Evolutionary conservation across 1,140 invertebrate genomes (phyloP).

Genomic region (Batillaria attramentaria): DNA sequence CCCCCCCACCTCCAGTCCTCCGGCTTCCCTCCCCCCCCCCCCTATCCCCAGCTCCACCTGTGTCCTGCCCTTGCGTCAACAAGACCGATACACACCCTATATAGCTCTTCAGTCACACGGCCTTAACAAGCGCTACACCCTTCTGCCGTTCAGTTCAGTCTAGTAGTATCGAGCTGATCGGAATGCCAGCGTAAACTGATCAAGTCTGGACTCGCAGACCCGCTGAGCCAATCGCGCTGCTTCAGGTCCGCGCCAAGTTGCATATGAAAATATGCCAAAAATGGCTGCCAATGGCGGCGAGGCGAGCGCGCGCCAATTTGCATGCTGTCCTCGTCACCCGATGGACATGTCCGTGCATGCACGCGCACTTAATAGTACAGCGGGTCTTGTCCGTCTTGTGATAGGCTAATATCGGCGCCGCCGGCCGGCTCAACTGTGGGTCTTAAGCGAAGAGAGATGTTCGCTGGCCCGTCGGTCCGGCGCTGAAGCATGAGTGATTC

Average conservation of each 20-base stretch:
- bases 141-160: too few species aligned
- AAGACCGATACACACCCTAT: too few species aligned
- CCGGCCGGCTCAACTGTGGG: background rate
- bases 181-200: background rate
- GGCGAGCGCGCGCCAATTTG: slow-evolving; percentile 3
- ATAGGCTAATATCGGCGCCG: background rate
- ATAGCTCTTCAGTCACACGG: too few species aligned
- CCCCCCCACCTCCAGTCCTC: too few species aligned
- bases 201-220: slow-evolving; percentile 20
- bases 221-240: background rate
- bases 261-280: slow-evolving; percentile 21
- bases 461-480: background rate
- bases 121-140: too few species aligned
- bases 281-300: slow-evolving; percentile 19
- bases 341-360: background rate
- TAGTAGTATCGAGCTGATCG: too few species aligned
- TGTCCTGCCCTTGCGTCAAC: too few species aligned
- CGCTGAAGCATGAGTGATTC: background rate
- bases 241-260: background rate
- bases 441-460: background rate
- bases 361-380: background rate
- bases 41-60: too few species aligned
- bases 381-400: background rate
- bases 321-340: slow-evolving; percentile 13
- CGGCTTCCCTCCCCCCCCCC: too few species aligned